Evolutionary conservation across 2,888 invertebrate genomes (phyloP).

Genomic region (Eupithecia tripunctaria): DNA sequence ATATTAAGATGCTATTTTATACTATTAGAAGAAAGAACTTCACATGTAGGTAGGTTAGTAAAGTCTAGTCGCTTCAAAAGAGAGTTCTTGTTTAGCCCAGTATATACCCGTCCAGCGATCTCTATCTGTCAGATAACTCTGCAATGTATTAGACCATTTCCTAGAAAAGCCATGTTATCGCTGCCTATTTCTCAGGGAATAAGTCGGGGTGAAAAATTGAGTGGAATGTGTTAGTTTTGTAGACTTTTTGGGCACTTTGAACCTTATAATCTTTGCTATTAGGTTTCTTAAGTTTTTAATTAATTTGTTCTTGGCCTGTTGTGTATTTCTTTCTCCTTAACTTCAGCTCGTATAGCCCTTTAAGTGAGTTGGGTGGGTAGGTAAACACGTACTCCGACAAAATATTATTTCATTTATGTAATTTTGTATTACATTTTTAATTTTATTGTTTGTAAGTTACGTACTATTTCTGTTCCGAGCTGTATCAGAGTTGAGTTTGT

Average conservation of each 20-base stretch:
- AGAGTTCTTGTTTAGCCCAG: conserved; percentile 24
- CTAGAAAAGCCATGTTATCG: conserved; percentile 64
- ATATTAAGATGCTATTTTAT: neutral
- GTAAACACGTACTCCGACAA: too few species aligned
- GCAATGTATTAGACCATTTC: conserved; percentile 71
- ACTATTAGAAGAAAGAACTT: neutral
- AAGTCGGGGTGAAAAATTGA: conserved; percentile 39
- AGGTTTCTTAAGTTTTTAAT: too few species aligned
- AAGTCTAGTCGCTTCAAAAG: neutral
- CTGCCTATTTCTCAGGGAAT: conserved; percentile 51
- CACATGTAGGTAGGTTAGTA: neutral
- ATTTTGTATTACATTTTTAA: too few species aligned
- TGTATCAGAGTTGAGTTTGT: too few species aligned
- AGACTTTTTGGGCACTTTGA: neutral
- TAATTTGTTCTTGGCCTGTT: too few species aligned
- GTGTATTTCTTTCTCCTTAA: too few species aligned
- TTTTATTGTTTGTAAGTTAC: too few species aligned
- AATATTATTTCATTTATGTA: too few species aligned
- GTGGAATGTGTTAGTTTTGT: conserved; percentile 10
- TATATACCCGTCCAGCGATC: conserved; percentile 49
- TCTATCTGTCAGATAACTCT: conserved; percentile 62
- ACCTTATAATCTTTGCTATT: too few species aligned
- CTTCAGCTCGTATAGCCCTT: too few species aligned
- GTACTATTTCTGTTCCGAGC: too few species aligned
- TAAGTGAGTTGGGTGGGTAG: too few species aligned